Evolutionary conservation across 1,140 invertebrate genomes (phyloP).

Genomic region (Pararge aegeria): DNA sequence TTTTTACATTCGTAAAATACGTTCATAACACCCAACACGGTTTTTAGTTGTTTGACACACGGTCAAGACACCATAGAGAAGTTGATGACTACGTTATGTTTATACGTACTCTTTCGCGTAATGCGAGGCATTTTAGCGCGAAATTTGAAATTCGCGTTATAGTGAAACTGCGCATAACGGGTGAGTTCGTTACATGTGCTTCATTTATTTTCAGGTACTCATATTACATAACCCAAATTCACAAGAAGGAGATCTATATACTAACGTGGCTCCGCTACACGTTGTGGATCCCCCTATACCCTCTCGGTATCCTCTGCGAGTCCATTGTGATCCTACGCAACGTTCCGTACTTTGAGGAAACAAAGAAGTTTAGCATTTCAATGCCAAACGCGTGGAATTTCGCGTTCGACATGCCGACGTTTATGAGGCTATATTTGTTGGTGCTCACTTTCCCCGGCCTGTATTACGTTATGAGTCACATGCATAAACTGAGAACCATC

Average conservation of each 20-base stretch:
- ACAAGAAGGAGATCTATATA: slow-evolving; percentile 86
- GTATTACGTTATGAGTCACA: slow-evolving; percentile 89
- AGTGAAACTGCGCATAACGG: too few relatives aligned
- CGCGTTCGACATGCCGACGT: slow-evolving; percentile 90
- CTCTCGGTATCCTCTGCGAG: slow-evolving; percentile 93
- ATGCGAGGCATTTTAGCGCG: too few relatives aligned
- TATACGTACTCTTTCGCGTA: too few relatives aligned
- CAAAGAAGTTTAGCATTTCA: slow-evolving; percentile 86
- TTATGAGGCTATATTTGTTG: slow-evolving; percentile 89
- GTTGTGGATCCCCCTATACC: slow-evolving; percentile 96
- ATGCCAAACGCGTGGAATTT: slow-evolving; percentile 93
- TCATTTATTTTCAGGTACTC: slow-evolving; percentile 91
- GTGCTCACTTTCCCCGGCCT: slow-evolving; percentile 87
- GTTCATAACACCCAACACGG: too few relatives aligned
- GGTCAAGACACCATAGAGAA: too few relatives aligned
- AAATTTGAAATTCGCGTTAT: too few relatives aligned
- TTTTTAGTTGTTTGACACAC: too few relatives aligned
- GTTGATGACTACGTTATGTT: too few relatives aligned
- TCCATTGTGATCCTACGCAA: slow-evolving; percentile 89
- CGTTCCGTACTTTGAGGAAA: slow-evolving; percentile 95
- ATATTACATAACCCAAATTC: slow-evolving; percentile 91
- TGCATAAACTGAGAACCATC: slow-evolving; percentile 81
- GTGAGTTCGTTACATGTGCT: too few relatives aligned
- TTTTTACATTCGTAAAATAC: too few relatives aligned
- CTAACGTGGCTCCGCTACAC: slow-evolving; percentile 97